A percentile compares a stretch with the other conserved stretches of the same genome.
phyloP scores from a whole-genome alignment of 2,113 vertebrate species.

The Helogale parvula region DNA sequence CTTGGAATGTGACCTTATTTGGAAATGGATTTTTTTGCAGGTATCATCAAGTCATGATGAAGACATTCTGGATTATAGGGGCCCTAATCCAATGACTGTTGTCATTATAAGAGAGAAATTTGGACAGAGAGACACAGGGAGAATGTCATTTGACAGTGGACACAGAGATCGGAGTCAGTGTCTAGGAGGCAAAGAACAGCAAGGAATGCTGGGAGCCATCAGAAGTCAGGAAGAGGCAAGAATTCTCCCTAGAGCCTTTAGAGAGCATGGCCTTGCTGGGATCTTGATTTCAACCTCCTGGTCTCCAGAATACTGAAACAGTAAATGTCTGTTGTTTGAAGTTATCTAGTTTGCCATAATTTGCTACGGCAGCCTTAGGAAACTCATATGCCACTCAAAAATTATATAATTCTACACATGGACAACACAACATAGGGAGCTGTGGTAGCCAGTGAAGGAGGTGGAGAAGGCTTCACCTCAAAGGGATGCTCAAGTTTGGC shows the following conservation, averaged over 20 bases:
- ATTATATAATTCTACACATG: too few species aligned
- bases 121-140: background rate
- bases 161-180: background rate
- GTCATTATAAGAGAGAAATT: background rate
- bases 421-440: background rate
- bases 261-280: background rate
- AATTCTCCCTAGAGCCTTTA: background rate
- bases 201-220: background rate
- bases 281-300: background rate
- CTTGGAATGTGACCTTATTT: background rate
- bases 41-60: background rate
- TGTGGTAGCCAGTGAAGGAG: background rate
- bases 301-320: background rate
- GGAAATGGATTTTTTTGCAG: background rate
- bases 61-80: background rate
- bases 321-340: background rate
- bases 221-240: background rate
- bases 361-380: background rate
- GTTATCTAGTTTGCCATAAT: background rate
- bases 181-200: background rate
- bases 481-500: background rate
- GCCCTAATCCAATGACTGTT: background rate
- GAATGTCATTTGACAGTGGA: background rate
- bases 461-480: background rate
- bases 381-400: background rate